phyloP scores from a whole-genome alignment of 2,888 invertebrate genomes.

The Aphidius colemani region DNA sequence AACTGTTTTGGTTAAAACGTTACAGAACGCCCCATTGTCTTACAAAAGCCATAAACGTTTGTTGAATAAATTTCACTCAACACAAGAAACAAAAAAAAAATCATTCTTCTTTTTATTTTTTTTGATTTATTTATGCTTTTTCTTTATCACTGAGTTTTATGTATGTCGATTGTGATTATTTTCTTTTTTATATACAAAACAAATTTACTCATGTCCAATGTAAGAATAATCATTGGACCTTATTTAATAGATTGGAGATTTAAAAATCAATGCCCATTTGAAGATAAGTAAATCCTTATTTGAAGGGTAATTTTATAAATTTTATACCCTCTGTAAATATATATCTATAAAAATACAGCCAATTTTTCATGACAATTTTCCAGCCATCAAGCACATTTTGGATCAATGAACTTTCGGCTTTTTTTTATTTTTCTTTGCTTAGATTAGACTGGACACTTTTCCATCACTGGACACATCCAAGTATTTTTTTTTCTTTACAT shows the following conservation, averaged over 20 bases:
- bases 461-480: too few relatives aligned
- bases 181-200: background rate
- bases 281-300: too few relatives aligned
- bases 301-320: background rate
- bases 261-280: background rate
- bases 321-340: constrained; percentile 21
- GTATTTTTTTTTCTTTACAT: too few relatives aligned
- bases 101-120: constrained; percentile 26
- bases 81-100: constrained; percentile 25
- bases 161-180: background rate
- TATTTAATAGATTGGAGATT: constrained; percentile 2
- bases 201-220: background rate
- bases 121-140: constrained; percentile 10
- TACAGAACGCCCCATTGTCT: constrained; percentile 53
- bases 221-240: background rate
- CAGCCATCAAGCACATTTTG: constrained; percentile 40
- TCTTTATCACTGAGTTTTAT: background rate
- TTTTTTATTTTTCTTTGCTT: too few relatives aligned
- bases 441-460: too few relatives aligned
- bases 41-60: constrained; percentile 48
- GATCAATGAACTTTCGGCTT: constrained; percentile 29
- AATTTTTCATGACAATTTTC: constrained; percentile 44
- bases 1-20: constrained; percentile 42
- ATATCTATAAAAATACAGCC: constrained; percentile 29
- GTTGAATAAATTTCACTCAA: constrained; percentile 43